Evolutionary conservation across 1,140 invertebrate species (phyloP), one percentile per base, ranked within the genome.

Genomic region (Pseudomyrmex flavicornis): DNA sequence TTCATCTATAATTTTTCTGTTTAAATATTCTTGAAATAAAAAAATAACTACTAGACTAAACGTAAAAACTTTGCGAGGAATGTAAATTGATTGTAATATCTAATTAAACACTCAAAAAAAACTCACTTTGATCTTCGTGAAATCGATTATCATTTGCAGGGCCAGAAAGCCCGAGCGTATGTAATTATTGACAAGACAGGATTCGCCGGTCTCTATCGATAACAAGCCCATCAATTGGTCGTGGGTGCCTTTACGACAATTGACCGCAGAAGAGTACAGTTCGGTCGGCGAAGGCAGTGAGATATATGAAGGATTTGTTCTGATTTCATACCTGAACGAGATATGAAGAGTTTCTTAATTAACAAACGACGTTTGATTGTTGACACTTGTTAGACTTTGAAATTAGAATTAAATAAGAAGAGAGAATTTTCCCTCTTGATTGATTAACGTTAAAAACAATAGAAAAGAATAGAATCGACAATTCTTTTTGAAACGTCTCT

Each of bases 171-270:
- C 96, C 1, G 96, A 97, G 87, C 96, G 96, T 91, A 96, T 96
- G 91, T 97, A 97, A 93, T 97, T 95, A 87, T 97, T 96, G 1
- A 96, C 96, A 1, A 96, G 97, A 91, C 97, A 97, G 1, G 95
- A 96, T 82, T 96, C 96, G 0, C 96, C 96, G 0, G 95, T 94
- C 80, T 97, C 96, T 82, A 97, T 96, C 2, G 96, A 95, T 63
- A 96, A 93, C 1, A 96, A 94, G 0, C 95, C 95, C 10, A 95
- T 94, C 52, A 96, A 95, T 96, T 96, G 96, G 90, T 96, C 95
- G 80, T 93, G 93, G 1, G 95, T 94, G 17, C 95, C 94, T 88
- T 96, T 95, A n/a, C 97, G 94, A 91, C 96, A 97, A 50, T 95
- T 96, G 5, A 96, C 96, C 58, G 96, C 95, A 12, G 96, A 96